Evolutionary conservation across 2,113 vertebrate genomes (phyloP), one percentile per base, ranked within the genome.

Genomic region (Heterotis niloticus): DNA sequence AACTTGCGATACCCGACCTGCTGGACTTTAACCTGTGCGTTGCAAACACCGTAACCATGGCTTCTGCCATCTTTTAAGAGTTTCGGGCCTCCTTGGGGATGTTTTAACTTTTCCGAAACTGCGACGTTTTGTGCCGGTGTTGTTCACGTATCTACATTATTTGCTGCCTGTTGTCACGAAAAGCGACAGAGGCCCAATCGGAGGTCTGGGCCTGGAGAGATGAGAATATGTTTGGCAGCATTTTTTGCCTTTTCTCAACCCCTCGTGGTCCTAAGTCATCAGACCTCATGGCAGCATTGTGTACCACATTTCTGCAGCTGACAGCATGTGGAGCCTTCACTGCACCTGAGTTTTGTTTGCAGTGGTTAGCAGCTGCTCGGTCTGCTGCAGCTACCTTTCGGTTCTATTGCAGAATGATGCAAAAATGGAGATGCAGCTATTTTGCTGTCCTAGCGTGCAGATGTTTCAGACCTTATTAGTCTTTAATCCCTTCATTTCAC

Each of bases 1-100:
- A 44, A 77, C 23, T 52, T 52, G 76, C 52, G 24, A 54, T 57
- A 57, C 44, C 71, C 57, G 54, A 52, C 24, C 24, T 74, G 57
- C 7, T 68, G 76, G 64, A 77, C 76, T 77, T 77, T 68, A 9
- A 13, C 76, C 44, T 44, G 2, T 24, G 76, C 57, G 44, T 52
- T 62, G 23, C 34, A 66, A 67, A 52, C 44, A 5, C 29, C 1
- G 16, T 67, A 20, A 20, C 16, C 54, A 44, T 51, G 26, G 44
- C 51, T 5, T 77, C 23, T 56, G 51, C 44, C 54, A 51, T n/a
- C n/a, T n/a, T 77, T 64, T 77, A 26, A 64, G 34, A 66, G 65
- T 59, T 75, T 54, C 52, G 34, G 28, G 29, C 13, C 44, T 18
- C 20, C 20, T 65, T 20, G 29, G 18, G 65, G 64, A 24, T 44